Evolutionary conservation across 2,888 invertebrate species (phyloP).

Genomic region (Clostera curtula): DNA sequence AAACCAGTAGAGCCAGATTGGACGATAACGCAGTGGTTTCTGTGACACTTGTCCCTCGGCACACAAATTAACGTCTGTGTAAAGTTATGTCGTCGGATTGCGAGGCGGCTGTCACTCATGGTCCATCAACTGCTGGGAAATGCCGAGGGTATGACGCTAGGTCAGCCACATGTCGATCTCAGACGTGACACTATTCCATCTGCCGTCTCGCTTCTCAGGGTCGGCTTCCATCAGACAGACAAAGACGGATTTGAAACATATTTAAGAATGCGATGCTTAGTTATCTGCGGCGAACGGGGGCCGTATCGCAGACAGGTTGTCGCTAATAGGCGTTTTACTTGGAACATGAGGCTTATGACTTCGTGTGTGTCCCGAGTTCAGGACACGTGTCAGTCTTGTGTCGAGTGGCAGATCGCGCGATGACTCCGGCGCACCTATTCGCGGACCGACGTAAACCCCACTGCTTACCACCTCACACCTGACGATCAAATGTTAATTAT

Average conservation of each 20-base stretch:
- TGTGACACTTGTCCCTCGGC: conserved; percentile 51
- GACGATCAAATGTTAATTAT: conserved; percentile 52
- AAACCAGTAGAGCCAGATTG: conserved; percentile 54
- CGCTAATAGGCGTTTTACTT: conserved; percentile 70
- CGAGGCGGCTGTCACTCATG: conserved; percentile 68
- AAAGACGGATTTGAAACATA: conserved; percentile 55
- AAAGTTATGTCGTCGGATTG: conserved; percentile 60
- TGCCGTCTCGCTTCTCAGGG: conserved; percentile 58
- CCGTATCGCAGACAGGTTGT: conserved; percentile 66
- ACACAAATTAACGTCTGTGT: conserved; percentile 65
- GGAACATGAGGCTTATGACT: conserved; percentile 57
- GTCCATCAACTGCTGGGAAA: conserved; percentile 72
- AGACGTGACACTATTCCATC: conserved; percentile 65
- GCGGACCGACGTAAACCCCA: conserved; percentile 57
- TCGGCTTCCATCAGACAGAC: conserved; percentile 50
- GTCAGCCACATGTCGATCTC: conserved; percentile 66
- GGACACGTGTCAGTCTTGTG: conserved; percentile 57
- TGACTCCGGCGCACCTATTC: conserved; percentile 45
- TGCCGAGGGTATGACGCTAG: conserved; percentile 64
- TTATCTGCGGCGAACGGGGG: conserved; percentile 57
- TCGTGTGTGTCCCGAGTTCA: conserved; percentile 61
- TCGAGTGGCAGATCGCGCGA: conserved; percentile 45
- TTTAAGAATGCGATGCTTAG: conserved; percentile 53
- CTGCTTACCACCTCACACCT: conserved; percentile 37
- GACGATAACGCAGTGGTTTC: conserved; percentile 50